Evolutionary conservation across 30 jellyfish, hydroid and myxozoan species (phyloP).

Genomic region (Turritopsis dohrnii): DNA sequence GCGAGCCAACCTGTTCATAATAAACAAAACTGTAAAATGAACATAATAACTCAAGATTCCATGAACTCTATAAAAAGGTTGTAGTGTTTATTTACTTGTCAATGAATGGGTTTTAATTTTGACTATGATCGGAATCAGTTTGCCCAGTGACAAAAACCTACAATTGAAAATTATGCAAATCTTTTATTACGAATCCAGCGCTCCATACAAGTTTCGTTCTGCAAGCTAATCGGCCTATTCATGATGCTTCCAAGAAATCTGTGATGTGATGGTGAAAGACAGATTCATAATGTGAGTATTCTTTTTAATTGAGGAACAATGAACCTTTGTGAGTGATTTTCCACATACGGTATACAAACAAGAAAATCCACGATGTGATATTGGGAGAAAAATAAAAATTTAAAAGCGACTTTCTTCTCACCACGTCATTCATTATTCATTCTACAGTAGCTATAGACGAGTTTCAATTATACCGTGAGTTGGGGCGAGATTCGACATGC

Average conservation of each 20-base stretch:
- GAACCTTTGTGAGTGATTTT: no score
- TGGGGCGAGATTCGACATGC: no score
- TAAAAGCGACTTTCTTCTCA: no score
- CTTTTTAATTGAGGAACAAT: no score
- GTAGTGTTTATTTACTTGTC: background rate
- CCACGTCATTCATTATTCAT: no score
- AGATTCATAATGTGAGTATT: background rate
- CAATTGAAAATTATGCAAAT: background rate
- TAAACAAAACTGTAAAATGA: background rate
- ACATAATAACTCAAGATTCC: background rate
- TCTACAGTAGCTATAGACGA: no score
- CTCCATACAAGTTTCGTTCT: background rate
- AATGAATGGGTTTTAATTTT: background rate
- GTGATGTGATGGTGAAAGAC: background rate
- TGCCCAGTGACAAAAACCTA: background rate
- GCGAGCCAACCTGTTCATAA: background rate
- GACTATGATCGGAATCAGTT: background rate
- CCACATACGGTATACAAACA: no score
- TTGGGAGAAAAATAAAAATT: no score
- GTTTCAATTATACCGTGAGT: no score
- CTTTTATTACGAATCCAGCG: background rate
- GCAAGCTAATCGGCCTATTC: background rate
- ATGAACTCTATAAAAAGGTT: background rate
- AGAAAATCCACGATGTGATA: no score
- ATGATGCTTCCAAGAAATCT: background rate